phyloP scores from a whole-genome alignment of 1,140 invertebrate genomes.

The Homalodisca vitripennis region DNA sequence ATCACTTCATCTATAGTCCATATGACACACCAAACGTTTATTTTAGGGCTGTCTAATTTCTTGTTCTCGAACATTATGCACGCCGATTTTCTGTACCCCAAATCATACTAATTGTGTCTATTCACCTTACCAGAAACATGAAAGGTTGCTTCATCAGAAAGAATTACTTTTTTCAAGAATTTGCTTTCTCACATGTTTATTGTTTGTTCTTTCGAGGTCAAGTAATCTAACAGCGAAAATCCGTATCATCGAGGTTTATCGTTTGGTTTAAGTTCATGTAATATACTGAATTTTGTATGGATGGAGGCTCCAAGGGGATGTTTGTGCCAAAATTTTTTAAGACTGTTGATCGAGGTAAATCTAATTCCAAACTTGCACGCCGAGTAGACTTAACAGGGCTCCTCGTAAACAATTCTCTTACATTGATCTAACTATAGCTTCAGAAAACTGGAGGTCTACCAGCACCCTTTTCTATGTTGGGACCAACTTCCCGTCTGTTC shows the following conservation, averaged over 20 bases:
- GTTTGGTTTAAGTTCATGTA: conserved; percentile 9
- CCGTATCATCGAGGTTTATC: conserved; percentile 7
- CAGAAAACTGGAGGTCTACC: no score
- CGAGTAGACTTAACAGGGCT: conserved; percentile 18
- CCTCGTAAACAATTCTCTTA: conserved; percentile 11
- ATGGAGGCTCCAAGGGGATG: not conserved
- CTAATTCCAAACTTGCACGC: conserved; percentile 19
- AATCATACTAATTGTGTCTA: conserved; percentile 2
- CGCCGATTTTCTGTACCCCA: not conserved
- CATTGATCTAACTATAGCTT: not conserved
- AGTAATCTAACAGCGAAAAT: conserved; percentile 17
- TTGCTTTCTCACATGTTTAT: conserved; percentile 13
- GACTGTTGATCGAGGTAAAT: no score
- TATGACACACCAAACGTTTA: no score
- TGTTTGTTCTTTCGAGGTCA: not conserved
- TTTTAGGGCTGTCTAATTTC: not conserved
- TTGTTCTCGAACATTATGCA: not conserved
- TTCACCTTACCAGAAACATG: not conserved
- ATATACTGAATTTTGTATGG: conserved; percentile 9
- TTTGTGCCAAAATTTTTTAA: no score
- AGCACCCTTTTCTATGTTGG: no score
- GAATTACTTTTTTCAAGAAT: conserved; percentile 14
- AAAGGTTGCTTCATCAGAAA: no score
- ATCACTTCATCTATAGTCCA: no score
- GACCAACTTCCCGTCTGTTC: not conserved